A percentile compares a stretch with the other conserved stretches of the same genome.
Evolutionary conservation across 2,797 vertebrate species (phyloP).

Genomic region (Acanthiza pusilla): DNA sequence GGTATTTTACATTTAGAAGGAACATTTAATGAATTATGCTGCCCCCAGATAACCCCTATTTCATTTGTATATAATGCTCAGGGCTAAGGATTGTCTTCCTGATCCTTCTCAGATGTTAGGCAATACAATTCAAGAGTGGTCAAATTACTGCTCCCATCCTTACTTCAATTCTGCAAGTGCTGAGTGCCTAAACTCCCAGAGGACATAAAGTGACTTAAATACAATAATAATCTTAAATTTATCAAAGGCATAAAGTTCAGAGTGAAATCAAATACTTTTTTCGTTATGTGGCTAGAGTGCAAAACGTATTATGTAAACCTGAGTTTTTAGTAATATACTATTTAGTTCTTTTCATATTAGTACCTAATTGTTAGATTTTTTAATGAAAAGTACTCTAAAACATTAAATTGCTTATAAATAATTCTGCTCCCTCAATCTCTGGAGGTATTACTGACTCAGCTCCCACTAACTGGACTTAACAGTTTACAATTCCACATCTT

Average conservation of each 20-base stretch:
- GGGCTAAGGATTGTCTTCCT: slow-evolving; percentile 64
- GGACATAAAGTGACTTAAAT: neutral
- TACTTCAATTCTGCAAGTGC: neutral
- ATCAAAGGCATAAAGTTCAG: slow-evolving; percentile 15
- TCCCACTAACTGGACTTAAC: neutral
- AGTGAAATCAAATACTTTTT: slow-evolving; percentile 2
- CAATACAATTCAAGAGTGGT: neutral
- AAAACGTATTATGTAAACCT: neutral
- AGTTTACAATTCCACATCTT: neutral
- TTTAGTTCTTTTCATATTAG: neutral
- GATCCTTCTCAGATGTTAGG: slow-evolving; percentile 42
- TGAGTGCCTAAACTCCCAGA: neutral
- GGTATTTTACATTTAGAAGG: slow-evolving; percentile 67
- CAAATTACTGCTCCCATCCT: neutral
- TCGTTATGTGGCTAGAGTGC: neutral
- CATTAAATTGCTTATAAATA: neutral
- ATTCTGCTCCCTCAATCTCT: neutral
- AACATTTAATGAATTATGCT: slow-evolving; percentile 66
- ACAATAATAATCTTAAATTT: neutral
- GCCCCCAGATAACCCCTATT: slow-evolving; percentile 66
- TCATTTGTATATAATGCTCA: slow-evolving; percentile 67
- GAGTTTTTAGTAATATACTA: neutral
- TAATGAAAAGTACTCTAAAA: neutral
- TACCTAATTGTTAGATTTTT: neutral
- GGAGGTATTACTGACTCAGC: neutral